Percentiles rank a stretch among this genome's conserved stretches.
These are phyloP conservation scores for Orientallactaga sibirica DNA, from an alignment of 2,797 vertebrate genomes.

Conservation along the genomic window DNA sequence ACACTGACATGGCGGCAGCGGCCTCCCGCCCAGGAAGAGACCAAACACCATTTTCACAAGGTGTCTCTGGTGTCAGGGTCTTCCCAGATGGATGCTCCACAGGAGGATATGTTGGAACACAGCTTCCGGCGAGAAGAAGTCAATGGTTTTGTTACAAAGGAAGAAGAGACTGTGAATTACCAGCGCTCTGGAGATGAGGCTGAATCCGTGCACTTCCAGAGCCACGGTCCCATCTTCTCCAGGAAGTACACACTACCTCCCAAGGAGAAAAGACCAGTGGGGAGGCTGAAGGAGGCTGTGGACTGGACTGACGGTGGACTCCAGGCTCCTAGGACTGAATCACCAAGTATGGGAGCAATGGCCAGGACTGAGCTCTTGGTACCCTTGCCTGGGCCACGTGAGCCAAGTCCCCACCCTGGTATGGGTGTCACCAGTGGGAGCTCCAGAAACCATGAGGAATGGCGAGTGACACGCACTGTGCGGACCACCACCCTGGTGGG, in stretches of 20 bases:
- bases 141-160: constrained; percentile 70
- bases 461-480: constrained; percentile 64
- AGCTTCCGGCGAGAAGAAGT: constrained; percentile 15
- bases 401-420: constrained; percentile 73
- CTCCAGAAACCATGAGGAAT: constrained; percentile 54
- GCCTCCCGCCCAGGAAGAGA: constrained; percentile 75
- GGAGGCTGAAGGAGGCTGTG: constrained; percentile 65
- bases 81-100: neutral
- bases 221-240: constrained; percentile 88
- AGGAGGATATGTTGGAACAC: neutral
- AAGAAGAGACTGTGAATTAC: constrained; percentile 33
- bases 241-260: constrained; percentile 84
- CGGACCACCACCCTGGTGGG: constrained; percentile 69
- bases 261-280: constrained; percentile 78
- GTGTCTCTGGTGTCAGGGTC: constrained; percentile 87
- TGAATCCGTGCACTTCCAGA: constrained; percentile 70
- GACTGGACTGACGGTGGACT: neutral
- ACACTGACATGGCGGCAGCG: constrained; percentile 85
- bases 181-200: neutral
- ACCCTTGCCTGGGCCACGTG: constrained; percentile 65
- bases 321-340: constrained; percentile 10
- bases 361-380: constrained; percentile 64
- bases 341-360: neutral
- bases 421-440: neutral
- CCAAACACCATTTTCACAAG: constrained; percentile 87